Evolutionary conservation across 1,140 invertebrate species (phyloP).

Genomic region (Calosoma granatense): DNA sequence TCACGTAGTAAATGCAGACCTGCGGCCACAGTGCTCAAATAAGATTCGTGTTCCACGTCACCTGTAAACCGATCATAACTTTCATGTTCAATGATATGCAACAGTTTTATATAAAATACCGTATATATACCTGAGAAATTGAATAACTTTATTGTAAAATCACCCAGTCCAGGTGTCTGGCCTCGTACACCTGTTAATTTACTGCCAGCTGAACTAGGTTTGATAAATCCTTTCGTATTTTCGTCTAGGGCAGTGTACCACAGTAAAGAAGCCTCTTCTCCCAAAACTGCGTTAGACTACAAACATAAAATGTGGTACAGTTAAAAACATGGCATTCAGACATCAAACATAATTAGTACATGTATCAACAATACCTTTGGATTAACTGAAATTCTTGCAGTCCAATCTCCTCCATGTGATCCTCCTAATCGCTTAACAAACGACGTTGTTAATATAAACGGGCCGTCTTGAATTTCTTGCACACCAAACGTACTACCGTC

Average conservation of each 20-base stretch:
- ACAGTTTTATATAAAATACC: background rate
- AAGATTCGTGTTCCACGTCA: slow-evolving; percentile 58
- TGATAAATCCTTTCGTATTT: slow-evolving; percentile 49
- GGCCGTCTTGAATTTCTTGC: slow-evolving; percentile 78
- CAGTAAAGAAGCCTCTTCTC: slow-evolving; percentile 54
- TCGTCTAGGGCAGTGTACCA: slow-evolving; percentile 72
- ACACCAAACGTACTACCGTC: slow-evolving; percentile 87
- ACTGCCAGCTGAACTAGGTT: slow-evolving; percentile 42
- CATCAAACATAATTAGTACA: slow-evolving; percentile 4
- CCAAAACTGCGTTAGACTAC: slow-evolving; percentile 30
- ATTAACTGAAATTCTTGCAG: slow-evolving; percentile 66
- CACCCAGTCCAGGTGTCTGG: slow-evolving; percentile 64
- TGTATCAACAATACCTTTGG: slow-evolving; percentile 40
- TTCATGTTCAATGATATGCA: background rate
- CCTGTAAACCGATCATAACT: slow-evolving; percentile 29
- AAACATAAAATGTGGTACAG: slow-evolving; percentile 2
- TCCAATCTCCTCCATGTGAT: slow-evolving; percentile 85
- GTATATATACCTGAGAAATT: slow-evolving; percentile 24
- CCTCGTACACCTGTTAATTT: slow-evolving; percentile 61
- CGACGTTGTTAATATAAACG: slow-evolving; percentile 68
- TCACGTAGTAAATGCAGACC: slow-evolving; percentile 69
- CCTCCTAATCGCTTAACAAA: slow-evolving; percentile 75
- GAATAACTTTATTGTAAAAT: slow-evolving; percentile 52
- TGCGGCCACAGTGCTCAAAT: slow-evolving; percentile 57
- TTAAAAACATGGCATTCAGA: slow-evolving; percentile 15